Conservation (phyloP, 2,888 invertebrate species). For the Agrochola lota region DNA sequence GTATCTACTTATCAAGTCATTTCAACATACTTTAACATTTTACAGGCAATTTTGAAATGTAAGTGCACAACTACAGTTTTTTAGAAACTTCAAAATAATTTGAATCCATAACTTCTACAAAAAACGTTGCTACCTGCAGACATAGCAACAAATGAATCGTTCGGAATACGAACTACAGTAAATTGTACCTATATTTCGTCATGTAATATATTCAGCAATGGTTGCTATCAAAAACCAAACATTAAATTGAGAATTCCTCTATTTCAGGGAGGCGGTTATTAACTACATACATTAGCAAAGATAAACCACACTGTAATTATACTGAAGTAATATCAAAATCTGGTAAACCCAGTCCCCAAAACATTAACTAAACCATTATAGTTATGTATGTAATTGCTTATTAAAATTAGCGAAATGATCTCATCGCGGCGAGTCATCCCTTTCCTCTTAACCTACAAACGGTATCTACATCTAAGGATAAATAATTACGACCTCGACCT, state of each 20-base stretch:
- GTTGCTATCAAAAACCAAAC: not conserved
- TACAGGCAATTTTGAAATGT: not conserved
- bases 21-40: too few relatives aligned
- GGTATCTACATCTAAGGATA: conserved; percentile 27
- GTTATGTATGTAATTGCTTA: conserved; percentile 25
- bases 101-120: not conserved
- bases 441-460: conserved; percentile 25
- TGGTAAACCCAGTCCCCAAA: conserved; percentile 6
- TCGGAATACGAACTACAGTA: not conserved
- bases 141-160: not conserved
- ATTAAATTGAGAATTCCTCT: not conserved
- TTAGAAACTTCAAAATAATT: not conserved
- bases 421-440: conserved; percentile 15
- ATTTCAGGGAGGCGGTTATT: not conserved
- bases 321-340: conserved; percentile 12
- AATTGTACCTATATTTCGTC: not conserved
- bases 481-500: conserved; percentile 54
- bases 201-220: not conserved
- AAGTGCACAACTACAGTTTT: not conserved
- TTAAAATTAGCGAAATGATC: conserved; percentile 40
- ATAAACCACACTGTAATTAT: conserved; percentile 10
- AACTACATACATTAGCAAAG: not conserved
- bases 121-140: not conserved
- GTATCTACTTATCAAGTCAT: not conserved
- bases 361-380: conserved; percentile 19